Evolutionary conservation across 2,113 vertebrate genomes (phyloP), one percentile per base, ranked within the genome.

Genomic region (Erythrocercus mccallii): DNA sequence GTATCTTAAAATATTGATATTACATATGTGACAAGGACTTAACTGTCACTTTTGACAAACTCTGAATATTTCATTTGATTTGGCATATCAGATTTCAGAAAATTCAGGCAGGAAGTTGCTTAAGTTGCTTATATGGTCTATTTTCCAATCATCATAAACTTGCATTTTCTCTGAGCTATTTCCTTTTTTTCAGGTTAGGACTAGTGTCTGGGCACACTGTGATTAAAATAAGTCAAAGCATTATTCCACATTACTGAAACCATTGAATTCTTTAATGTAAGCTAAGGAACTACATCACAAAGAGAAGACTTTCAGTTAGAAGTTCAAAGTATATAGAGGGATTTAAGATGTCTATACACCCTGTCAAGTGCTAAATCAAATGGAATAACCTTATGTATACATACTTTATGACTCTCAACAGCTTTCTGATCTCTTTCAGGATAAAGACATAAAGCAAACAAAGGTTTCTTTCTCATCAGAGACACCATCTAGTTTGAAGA

Each of bases 371-470:
- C 15, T 92, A 95, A 97, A 96, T 96, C 78, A 94, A 91, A 91
- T 91, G 87, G 69, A 97, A 96, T 89, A 96, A 79, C 86, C 40
- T 89, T 91, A 85, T 81, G 53, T 89, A 87, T 74, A 94, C 88
- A 92, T 81, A 91, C 80, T 78, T 95, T 68, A 72, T 56, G 84
- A 57, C 71, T 56, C 35, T 79, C 77, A 94, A 71, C 69, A 81
- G 31, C 64, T 95, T 95, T 92, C 91, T 95, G 83, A 95, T 95
- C 81, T 82, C 86, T 82, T 76, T 71, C 65, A 91, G 50, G 73
- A 95, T 95, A 95, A 92, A 87, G 78, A 25, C 81, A 69, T 92
- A 96, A 95, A 79, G 62, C 73, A 96, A 96, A 95, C 93, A 95
- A 76, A 92, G 71, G 65, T 78, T 89, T 50, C 81, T 78, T 94